Base-by-base conservation (phyloP, 2,113 vertebrate genomes). In the Chinchilla lanigera region DNA sequence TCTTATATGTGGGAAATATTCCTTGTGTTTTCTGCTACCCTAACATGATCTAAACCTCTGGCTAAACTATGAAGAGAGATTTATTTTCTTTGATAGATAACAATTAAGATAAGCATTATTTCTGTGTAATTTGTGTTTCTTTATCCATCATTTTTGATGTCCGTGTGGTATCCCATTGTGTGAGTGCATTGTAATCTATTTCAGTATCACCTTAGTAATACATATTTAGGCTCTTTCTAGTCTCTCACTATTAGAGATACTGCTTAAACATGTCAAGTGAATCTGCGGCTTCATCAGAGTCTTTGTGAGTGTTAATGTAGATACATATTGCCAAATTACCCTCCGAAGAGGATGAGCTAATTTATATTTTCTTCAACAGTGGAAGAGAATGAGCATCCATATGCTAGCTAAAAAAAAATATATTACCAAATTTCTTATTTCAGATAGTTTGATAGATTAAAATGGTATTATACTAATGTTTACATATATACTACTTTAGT, bases 401-500 rank as follows among this genome's bases (percentile, higher is more conserved):
- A 71, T 16, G 35, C 22, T 85, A 24, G 6, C 7, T 26, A 58
- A 50, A 7, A 47, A 7, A 44, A 73, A 80, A 80, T 82, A 1
- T 54, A 47, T n/a, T 69, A 52, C 14, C 41, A 63, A 50, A 28
- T 0, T 17, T 84, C 90, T 71, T 1, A 61, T 54, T 95, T 96
- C 33, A 90, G 54, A 65, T 7, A 80, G 26, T 69, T 87, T 65
- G 41, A 65, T 87, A 80, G 81, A 69, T 95, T 86, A 86, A 94
- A 89, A 44, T 67, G 38, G 2, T 67, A 86, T 56, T 82, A 10
- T 28, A 50, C 75, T 92, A 86, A 44, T 58, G 16, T 89, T 94
- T 78, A 56, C 56, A 63, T 92, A 88, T 16, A 80, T 47, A 30
- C 73, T 80, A 61, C 26, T 30, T 80, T 56, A 38, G 0, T 88